A percentile compares a stretch with the other conserved stretches of the same genome.
Evolutionary conservation across 2,113 vertebrate species (phyloP).

Genomic region (Gallinago jamesoni): DNA sequence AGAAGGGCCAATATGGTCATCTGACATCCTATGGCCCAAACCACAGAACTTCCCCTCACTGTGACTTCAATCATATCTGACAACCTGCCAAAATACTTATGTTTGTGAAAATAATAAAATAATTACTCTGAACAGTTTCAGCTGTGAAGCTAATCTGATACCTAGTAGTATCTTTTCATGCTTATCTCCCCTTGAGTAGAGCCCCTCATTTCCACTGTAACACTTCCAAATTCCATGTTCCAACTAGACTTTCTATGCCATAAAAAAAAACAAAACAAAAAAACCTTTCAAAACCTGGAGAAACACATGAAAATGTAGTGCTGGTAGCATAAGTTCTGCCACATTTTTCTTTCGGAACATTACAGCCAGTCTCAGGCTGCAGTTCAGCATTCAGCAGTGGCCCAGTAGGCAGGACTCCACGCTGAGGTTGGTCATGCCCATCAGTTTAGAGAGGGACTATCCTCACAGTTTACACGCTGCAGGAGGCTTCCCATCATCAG

Average conservation of each 20-base stretch:
- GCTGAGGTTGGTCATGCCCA: rapidly evolving
- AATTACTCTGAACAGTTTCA: neutral
- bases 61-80: neutral
- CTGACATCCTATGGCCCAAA: neutral
- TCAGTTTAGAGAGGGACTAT: neutral
- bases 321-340: neutral
- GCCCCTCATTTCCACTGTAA: neutral
- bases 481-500: neutral
- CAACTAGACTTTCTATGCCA: neutral
- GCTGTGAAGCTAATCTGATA: neutral
- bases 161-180: too few species aligned
- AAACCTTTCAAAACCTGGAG: neutral
- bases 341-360: neutral
- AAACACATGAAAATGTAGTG: neutral
- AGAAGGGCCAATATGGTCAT: neutral
- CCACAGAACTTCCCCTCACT: neutral
- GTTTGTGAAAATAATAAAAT: neutral
- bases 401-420: neutral
- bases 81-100: rapidly evolving
- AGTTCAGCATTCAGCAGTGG: neutral
- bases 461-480: neutral
- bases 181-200: neutral
- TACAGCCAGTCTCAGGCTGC: neutral
- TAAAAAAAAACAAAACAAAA: neutral
- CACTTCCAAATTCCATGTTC: neutral